These are phyloP conservation scores for Spodoptera littoralis DNA, from an alignment of 2,888 invertebrate species.

Conservation along the genomic window DNA sequence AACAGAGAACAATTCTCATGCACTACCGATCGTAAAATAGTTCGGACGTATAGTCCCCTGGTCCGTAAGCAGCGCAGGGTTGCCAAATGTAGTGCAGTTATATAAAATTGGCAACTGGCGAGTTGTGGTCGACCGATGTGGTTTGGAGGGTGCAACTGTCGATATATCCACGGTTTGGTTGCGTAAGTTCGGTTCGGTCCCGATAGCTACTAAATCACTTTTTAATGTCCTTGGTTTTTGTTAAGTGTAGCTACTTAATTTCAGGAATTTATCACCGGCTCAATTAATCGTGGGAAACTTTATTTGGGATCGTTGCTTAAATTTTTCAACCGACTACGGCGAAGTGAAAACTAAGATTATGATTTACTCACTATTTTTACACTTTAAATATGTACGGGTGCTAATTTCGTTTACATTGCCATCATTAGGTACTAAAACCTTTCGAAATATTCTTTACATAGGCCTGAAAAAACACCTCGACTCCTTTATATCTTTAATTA, in stretches of 20 bases:
- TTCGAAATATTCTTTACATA: too few relatives aligned
- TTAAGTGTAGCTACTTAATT: neutral
- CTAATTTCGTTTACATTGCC: too few relatives aligned
- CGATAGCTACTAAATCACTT: slow-evolving; percentile 5
- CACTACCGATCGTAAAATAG: slow-evolving; percentile 45
- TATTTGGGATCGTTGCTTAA: neutral
- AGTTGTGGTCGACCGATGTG: slow-evolving; percentile 38
- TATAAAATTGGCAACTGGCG: slow-evolving; percentile 54
- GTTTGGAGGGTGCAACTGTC: slow-evolving; percentile 44
- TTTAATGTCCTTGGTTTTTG: neutral
- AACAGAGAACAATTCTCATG: slow-evolving; percentile 45
- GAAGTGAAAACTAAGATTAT: too few relatives aligned
- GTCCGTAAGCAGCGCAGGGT: slow-evolving; percentile 29
- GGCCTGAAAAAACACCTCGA: neutral
- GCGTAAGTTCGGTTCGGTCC: slow-evolving; percentile 14
- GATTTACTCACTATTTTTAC: too few relatives aligned
- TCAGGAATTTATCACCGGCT: too few relatives aligned
- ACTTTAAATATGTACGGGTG: too few relatives aligned
- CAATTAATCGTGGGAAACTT: too few relatives aligned
- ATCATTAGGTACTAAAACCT: too few relatives aligned
- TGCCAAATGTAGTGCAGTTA: slow-evolving; percentile 55
- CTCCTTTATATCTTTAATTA: slow-evolving; percentile 4
- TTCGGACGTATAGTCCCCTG: slow-evolving; percentile 34
- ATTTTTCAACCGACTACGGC: too few relatives aligned
- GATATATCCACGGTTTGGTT: slow-evolving; percentile 32